These are phyloP conservation scores for Neelides sp. DNA, from an alignment of 1,140 invertebrate genomes.

Conservation along the genomic window DNA sequence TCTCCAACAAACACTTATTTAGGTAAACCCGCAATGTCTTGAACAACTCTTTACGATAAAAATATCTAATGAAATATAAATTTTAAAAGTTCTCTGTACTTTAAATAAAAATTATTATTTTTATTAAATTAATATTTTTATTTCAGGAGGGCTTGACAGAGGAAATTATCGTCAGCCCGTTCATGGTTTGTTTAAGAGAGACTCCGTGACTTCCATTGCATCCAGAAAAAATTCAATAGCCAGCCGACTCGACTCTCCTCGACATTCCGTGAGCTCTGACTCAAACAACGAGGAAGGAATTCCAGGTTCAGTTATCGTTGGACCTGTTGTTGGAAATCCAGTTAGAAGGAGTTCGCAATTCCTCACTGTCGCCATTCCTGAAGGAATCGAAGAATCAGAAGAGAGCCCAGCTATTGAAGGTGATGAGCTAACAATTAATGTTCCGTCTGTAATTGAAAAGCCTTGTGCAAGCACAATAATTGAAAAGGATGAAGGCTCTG, in stretches of 20 bases:
- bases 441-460: too few species aligned
- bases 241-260: slow-evolving; percentile 24
- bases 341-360: too few species aligned
- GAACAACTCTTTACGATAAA: neutral
- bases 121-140: neutral
- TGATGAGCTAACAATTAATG: too few species aligned
- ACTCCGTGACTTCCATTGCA: slow-evolving; percentile 26
- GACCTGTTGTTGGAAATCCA: too few species aligned
- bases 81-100: neutral
- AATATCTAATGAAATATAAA: neutral
- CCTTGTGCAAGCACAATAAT: too few species aligned
- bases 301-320: too few species aligned
- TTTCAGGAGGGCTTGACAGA: slow-evolving; percentile 17
- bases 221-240: slow-evolving; percentile 26
- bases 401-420: too few species aligned
- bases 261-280: slow-evolving; percentile 26
- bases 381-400: too few species aligned
- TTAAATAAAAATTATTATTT: slow-evolving; percentile 1
- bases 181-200: slow-evolving; percentile 32
- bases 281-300: too few species aligned
- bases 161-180: slow-evolving; percentile 26
- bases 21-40: slow-evolving; percentile 43
- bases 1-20: slow-evolving; percentile 80
- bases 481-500: too few species aligned
- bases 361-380: too few species aligned